These are phyloP conservation scores for Meta bourneti DNA, from an alignment of 2,888 invertebrate species.

Conservation along the genomic window DNA sequence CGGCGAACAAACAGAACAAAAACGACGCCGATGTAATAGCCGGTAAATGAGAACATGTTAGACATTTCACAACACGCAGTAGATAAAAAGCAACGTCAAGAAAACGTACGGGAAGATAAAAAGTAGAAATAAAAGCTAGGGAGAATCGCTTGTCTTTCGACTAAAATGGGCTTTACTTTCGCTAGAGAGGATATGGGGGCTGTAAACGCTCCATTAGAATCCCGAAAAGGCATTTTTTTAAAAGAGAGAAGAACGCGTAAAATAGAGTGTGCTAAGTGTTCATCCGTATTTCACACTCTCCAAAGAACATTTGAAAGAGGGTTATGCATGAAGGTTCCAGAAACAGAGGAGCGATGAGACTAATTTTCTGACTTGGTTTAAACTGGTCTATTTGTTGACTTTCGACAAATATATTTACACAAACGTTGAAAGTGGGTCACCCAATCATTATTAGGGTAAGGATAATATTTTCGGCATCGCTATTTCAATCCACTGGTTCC, in stretches of 20 bases:
- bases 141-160: background rate
- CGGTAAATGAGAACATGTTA: slow-evolving; percentile 58
- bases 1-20: background rate
- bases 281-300: slow-evolving; percentile 44
- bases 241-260: slow-evolving; percentile 31
- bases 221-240: slow-evolving; percentile 43
- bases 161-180: slow-evolving; percentile 58
- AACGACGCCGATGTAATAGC: slow-evolving; percentile 27
- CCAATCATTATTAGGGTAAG: background rate
- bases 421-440: background rate
- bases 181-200: slow-evolving; percentile 51
- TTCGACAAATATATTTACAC: background rate
- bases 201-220: slow-evolving; percentile 73
- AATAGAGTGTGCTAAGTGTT: slow-evolving; percentile 60
- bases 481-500: background rate
- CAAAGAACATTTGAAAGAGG: slow-evolving; percentile 13
- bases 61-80: slow-evolving; percentile 31
- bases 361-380: background rate
- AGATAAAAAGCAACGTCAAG: slow-evolving; percentile 42
- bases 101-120: slow-evolving; percentile 22
- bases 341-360: too few species aligned
- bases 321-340: slow-evolving; percentile 38
- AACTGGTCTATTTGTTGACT: background rate
- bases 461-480: background rate
- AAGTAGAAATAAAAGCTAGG: background rate